Percentiles rank a stretch among this genome's conserved stretches.
These are phyloP conservation scores for Uropsilus gracilis DNA, from an alignment of 2,113 vertebrate genomes.

Conservation along the genomic window DNA sequence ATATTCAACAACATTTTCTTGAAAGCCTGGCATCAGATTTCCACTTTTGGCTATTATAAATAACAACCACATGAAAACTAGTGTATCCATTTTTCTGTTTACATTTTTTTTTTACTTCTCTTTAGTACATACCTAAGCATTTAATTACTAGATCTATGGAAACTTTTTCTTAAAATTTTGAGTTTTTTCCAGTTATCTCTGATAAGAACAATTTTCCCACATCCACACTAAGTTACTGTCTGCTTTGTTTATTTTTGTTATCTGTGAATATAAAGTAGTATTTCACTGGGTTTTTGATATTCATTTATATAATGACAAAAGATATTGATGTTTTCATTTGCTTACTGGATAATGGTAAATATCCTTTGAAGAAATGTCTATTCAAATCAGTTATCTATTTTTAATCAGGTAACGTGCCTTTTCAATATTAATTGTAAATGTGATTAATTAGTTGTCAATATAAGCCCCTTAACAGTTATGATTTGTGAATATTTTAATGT, in stretches of 20 bases:
- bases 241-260: not conserved
- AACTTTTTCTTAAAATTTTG: not conserved
- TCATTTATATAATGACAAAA: not conserved
- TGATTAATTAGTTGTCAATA: not conserved
- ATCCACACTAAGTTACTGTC: not conserved
- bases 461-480: not conserved
- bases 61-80: not conserved
- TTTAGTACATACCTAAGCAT: not conserved
- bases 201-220: not conserved
- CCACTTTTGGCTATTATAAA: not conserved
- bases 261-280: not conserved
- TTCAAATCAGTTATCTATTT: not conserved
- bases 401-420: not conserved
- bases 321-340: not conserved
- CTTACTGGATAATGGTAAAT: not conserved
- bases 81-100: not conserved
- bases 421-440: not conserved
- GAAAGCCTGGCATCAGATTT: not conserved
- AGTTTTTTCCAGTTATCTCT: not conserved
- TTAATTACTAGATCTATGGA: not conserved
- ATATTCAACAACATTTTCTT: no score
- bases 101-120: not conserved
- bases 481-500: not conserved
- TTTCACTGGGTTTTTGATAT: slow-evolving; percentile 3
- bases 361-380: not conserved